These are phyloP conservation scores for Cisticola juncidis DNA, from an alignment of 2,113 vertebrate species.

Conservation along the genomic window DNA sequence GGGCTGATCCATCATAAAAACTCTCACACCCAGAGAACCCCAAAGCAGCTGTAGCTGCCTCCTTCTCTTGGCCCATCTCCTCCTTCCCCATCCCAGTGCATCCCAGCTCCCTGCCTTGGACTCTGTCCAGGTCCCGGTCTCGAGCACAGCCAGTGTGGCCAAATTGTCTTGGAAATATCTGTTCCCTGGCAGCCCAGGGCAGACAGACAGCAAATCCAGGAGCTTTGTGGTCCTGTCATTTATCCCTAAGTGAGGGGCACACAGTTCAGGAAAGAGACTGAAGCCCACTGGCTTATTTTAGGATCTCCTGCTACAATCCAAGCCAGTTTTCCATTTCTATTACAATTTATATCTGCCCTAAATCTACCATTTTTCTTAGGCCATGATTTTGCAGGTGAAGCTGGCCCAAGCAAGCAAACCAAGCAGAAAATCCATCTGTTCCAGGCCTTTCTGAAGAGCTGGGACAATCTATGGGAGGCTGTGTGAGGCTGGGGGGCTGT, in stretches of 20 bases:
- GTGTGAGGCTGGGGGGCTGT: neutral
- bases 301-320: neutral
- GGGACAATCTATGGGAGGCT: neutral
- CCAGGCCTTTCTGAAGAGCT: neutral
- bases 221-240: neutral
- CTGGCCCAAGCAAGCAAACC: fast-evolving
- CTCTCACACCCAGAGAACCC: neutral
- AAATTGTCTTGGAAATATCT: neutral
- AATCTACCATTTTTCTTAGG: neutral
- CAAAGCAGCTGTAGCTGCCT: neutral
- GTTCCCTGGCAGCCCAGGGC: neutral
- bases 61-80: neutral
- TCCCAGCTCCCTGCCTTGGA: neutral
- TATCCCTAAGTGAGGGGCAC: neutral
- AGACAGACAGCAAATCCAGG: fast-evolving
- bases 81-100: neutral
- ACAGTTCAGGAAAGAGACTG: neutral
- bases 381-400: neutral
- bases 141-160: fast-evolving
- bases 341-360: neutral
- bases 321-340: neutral
- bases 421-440: neutral
- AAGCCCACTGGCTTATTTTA: neutral
- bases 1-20: neutral
- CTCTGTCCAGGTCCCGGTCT: neutral